Evolutionary conservation across 2,888 invertebrate genomes (phyloP).

Genomic region (Oeneis ivallda): DNA sequence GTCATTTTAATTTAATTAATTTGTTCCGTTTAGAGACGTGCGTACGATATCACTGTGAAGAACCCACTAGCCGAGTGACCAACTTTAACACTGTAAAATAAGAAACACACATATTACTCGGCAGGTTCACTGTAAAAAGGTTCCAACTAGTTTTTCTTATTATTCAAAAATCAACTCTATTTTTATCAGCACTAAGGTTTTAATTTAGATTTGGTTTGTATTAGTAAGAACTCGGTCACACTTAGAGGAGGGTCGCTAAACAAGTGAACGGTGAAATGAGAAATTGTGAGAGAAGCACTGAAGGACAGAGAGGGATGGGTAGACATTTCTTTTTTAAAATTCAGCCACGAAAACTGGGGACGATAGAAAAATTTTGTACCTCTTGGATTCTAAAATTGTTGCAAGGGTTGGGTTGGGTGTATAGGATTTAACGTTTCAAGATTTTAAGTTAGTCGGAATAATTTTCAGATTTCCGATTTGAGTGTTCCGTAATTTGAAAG

Average conservation of each 20-base stretch:
- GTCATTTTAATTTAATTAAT: slow-evolving; percentile 58
- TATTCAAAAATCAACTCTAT: slow-evolving; percentile 29
- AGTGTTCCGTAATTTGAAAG: too few species aligned
- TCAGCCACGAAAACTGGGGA: slow-evolving; percentile 33
- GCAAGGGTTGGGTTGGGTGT: too few species aligned
- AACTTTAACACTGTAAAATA: slow-evolving; percentile 78
- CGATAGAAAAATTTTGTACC: neutral
- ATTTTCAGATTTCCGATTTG: too few species aligned
- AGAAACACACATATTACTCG: slow-evolving; percentile 78
- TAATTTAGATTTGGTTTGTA: slow-evolving; percentile 20
- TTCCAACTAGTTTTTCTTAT: slow-evolving; percentile 47
- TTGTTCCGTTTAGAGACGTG: slow-evolving; percentile 51
- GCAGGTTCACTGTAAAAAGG: slow-evolving; percentile 51
- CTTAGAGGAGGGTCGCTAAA: slow-evolving; percentile 68
- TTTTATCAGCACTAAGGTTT: slow-evolving; percentile 4
- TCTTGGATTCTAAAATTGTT: neutral
- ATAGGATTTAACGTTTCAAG: too few species aligned
- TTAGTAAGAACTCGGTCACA: slow-evolving; percentile 56
- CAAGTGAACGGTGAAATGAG: slow-evolving; percentile 82
- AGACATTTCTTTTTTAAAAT: slow-evolving; percentile 44
- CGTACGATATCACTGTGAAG: slow-evolving; percentile 52
- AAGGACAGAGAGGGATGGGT: slow-evolving; percentile 58
- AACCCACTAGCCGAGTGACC: slow-evolving; percentile 81
- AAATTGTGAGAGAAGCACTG: slow-evolving; percentile 75
- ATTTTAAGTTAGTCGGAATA: too few species aligned